Evolutionary conservation across 2,113 vertebrate genomes (phyloP).

Genomic region (Dolichotis patagonum): DNA sequence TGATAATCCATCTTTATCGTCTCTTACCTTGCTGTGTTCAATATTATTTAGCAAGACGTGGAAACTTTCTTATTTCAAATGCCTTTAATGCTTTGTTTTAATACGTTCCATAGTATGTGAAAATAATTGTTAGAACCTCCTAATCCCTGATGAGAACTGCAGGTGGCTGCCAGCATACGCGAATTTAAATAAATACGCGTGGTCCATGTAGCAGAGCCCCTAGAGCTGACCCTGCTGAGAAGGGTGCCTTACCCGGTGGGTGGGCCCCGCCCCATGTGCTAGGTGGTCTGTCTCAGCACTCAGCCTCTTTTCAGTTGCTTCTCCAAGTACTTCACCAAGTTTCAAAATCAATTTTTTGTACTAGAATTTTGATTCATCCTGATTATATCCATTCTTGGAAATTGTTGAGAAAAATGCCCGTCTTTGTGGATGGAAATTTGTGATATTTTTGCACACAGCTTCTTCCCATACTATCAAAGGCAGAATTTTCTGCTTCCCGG

Average conservation of each 20-base stretch:
- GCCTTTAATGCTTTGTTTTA: conserved; percentile 50
- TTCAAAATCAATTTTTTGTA: conserved; percentile 28
- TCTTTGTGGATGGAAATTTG: conserved; percentile 17
- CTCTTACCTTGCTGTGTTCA: conserved; percentile 62
- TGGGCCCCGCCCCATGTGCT: not conserved
- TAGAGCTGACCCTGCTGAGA: not conserved
- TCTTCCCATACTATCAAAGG: not conserved
- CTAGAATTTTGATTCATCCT: conserved; percentile 1
- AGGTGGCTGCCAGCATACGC: not conserved
- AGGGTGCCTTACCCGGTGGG: not conserved
- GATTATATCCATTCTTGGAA: not conserved
- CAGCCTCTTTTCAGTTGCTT: not conserved
- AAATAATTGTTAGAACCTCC: conserved; percentile 30
- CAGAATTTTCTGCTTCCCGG: not conserved
- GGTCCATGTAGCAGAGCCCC: not conserved
- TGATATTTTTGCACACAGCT: not conserved
- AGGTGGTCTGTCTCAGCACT: not conserved
- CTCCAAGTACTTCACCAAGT: not conserved
- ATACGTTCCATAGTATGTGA: not conserved
- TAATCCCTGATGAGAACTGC: conserved; percentile 40
- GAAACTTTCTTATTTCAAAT: conserved; percentile 23
- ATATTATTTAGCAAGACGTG: conserved; percentile 52
- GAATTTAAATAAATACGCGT: conserved; percentile 22
- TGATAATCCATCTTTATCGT: conserved; percentile 7
- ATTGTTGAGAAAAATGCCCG: conserved; percentile 27